These are phyloP conservation scores for Epirrhoe alternata DNA, from an alignment of 2,888 invertebrate genomes.

Conservation along the genomic window DNA sequence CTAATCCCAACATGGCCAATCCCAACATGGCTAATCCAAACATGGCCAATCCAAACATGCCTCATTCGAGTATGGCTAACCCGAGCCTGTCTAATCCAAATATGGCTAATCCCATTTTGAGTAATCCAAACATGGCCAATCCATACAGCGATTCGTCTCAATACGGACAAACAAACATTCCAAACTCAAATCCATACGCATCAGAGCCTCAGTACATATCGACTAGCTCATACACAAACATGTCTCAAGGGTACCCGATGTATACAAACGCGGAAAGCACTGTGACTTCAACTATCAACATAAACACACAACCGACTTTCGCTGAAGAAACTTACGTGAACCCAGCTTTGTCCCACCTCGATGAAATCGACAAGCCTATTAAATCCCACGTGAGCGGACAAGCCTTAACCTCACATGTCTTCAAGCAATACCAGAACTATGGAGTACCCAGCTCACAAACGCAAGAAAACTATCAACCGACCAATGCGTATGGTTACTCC, in stretches of 20 bases:
- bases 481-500: slow-evolving; percentile 49
- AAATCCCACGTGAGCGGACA: slow-evolving; percentile 77
- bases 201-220: slow-evolving; percentile 59
- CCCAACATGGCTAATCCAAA: slow-evolving; percentile 5
- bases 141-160: slow-evolving; percentile 47
- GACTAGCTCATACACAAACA: slow-evolving; percentile 54
- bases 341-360: slow-evolving; percentile 61
- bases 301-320: slow-evolving; percentile 37
- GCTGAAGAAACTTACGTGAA: slow-evolving; percentile 47
- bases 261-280: slow-evolving; percentile 62
- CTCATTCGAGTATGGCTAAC: slow-evolving; percentile 3
- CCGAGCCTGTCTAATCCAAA: slow-evolving; percentile 4
- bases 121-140: slow-evolving; percentile 3
- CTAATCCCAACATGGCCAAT: slow-evolving; percentile 17
- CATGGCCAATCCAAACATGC: slow-evolving; percentile 5
- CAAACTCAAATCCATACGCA: slow-evolving; percentile 40
- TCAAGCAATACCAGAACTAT: slow-evolving; percentile 51
- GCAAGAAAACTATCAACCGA: slow-evolving; percentile 53
- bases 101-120: slow-evolving; percentile 3
- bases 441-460: slow-evolving; percentile 38
- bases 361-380: slow-evolving; percentile 73
- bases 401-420: slow-evolving; percentile 59
- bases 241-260: slow-evolving; percentile 62
- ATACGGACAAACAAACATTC: slow-evolving; percentile 44
- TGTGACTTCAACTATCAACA: slow-evolving; percentile 53